Conservation (phyloP, 2,888 invertebrate species). For the Hyalella azteca region DNA sequence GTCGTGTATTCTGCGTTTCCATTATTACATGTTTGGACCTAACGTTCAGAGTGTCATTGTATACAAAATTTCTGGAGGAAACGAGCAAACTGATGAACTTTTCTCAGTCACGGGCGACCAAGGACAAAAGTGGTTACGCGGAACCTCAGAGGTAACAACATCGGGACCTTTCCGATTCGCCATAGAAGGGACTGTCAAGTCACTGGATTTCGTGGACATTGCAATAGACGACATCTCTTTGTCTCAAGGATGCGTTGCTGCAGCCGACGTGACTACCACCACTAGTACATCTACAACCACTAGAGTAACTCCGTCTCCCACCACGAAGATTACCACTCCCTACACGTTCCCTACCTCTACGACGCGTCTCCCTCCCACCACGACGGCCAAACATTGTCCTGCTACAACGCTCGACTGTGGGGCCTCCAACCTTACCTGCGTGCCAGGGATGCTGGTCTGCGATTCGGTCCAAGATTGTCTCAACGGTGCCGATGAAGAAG, state of each 20-base stretch:
- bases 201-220: constrained; percentile 41
- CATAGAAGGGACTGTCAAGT: constrained; percentile 44
- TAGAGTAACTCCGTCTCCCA: neutral
- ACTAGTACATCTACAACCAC: neutral
- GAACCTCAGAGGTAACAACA: constrained; percentile 17
- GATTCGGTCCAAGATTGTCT: constrained; percentile 50
- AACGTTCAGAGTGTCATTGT: constrained; percentile 46
- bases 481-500: constrained; percentile 43
- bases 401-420: constrained; percentile 40
- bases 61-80: constrained; percentile 25
- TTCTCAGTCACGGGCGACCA: constrained; percentile 45
- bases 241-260: constrained; percentile 23
- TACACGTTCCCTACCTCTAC: constrained; percentile 30
- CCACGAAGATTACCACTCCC: neutral
- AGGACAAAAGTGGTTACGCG: constrained; percentile 50
- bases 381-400: constrained; percentile 38
- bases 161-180: constrained; percentile 43
- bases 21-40: constrained; percentile 53
- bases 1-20: constrained; percentile 45
- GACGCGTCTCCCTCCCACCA: constrained; percentile 37
- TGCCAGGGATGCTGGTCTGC: constrained; percentile 45
- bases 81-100: constrained; percentile 37
- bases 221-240: constrained; percentile 55
- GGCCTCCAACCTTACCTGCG: constrained; percentile 40
- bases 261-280: neutral